Percentiles rank a stretch among this genome's conserved stretches.
Conservation (phyloP, 2,113 vertebrate genomes). For the Apteryx owenii region DNA sequence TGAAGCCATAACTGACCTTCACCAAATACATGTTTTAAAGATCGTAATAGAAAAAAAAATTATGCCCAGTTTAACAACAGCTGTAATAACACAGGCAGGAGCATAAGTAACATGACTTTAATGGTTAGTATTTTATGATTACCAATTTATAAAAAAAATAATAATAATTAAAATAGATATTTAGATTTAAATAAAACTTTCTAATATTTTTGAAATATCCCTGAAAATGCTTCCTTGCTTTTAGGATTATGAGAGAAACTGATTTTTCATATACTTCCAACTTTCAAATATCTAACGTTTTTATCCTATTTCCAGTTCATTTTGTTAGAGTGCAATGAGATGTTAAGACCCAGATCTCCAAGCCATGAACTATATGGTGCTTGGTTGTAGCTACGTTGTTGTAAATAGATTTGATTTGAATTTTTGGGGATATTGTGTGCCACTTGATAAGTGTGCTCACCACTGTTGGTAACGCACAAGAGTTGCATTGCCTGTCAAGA, state of each 20-base stretch:
- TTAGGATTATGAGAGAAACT: constrained; percentile 79
- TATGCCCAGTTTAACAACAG: constrained; percentile 39
- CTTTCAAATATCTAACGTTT: constrained; percentile 74
- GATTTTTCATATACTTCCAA: constrained; percentile 78
- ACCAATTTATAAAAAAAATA: constrained; percentile 76
- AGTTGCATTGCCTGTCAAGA: constrained; percentile 59
- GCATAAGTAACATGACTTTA: constrained; percentile 67
- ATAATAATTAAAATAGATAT: constrained; percentile 76
- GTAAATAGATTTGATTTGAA: constrained; percentile 40
- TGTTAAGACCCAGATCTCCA: constrained; percentile 31
- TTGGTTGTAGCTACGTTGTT: constrained; percentile 27
- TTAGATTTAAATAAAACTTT: constrained; percentile 84
- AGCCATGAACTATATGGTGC: constrained; percentile 40
- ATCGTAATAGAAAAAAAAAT: constrained; percentile 49
- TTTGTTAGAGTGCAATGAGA: constrained; percentile 45
- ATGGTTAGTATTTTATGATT: constrained; percentile 82
- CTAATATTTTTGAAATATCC: constrained; percentile 83
- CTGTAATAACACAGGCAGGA: constrained; percentile 52
- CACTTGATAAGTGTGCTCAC: constrained; percentile 58
- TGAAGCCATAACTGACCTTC: constrained; percentile 85
- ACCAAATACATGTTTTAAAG: constrained; percentile 78
- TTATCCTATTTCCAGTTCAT: constrained; percentile 70
- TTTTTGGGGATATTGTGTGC: constrained; percentile 3
- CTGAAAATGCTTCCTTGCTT: constrained; percentile 78
- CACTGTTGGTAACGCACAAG: constrained; percentile 15